Base-by-base conservation (phyloP, 2,888 invertebrate species). In the Emesis furor region DNA sequence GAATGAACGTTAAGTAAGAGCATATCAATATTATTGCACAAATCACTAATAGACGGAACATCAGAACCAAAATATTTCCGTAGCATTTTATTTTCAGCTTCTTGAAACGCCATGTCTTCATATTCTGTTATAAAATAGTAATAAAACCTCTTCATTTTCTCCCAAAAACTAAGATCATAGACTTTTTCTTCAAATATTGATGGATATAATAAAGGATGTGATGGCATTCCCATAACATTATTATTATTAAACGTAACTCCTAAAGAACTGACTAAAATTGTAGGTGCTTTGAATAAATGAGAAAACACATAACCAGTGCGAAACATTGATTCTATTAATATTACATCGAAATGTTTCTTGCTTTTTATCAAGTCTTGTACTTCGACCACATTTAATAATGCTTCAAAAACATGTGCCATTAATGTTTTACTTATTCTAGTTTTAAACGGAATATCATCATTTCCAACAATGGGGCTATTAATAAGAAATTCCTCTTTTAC, bases 1-100 rank as follows among this genome's bases (percentile, higher is more conserved):
- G 93, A 92, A 85, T 95, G 93, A 0, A 91, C 88, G 83, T 95
- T 96, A 0, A 95, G 79, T 78, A 96, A 92, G 46, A 95, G 76
- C 89, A 95, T 85, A 71, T 93, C 93, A 8, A 94, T 83, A 73
- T 92, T 91, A 12, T 89, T 81, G 4, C 79, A 78, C 24, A 92
- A 83, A 71, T 91, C 86, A 2, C 39, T 72, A 5, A 92, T 10
- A 32, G 76, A 24, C 8, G 92, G 91, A 10, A 83, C 73, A 14
- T 86, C 76, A 0, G 67, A 5, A 0, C 91, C 92, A 79, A 90
- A 87, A 37, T 84, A 65, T 55, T 69, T 78, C 67, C 79, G 88
- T 2, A 90, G 51, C 37, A 87, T 17, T 59, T 35, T 42, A 62
- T 84, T 67, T 51, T 82, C 82, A 30, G 24, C 69, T 46, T 32